phyloP scores from a whole-genome alignment of 1,140 invertebrate genomes.

The Coelopa frigida region DNA sequence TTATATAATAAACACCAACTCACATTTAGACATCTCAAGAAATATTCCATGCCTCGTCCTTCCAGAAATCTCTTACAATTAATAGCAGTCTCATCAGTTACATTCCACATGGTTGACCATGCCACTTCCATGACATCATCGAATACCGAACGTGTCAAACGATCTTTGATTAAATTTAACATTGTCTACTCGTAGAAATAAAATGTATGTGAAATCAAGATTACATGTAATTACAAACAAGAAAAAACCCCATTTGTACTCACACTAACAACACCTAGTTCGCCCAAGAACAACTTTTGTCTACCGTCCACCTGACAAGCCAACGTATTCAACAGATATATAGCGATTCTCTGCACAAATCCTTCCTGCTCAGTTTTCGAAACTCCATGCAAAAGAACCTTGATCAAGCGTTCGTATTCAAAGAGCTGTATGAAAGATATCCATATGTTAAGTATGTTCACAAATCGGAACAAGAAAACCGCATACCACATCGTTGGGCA shows the following conservation, averaged over 20 bases:
- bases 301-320: slow-evolving; percentile 92
- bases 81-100: slow-evolving; percentile 90
- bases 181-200: slow-evolving; percentile 62
- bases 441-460: neutral
- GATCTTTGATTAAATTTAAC: slow-evolving; percentile 72
- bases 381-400: slow-evolving; percentile 76
- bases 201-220: neutral
- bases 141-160: slow-evolving; percentile 64
- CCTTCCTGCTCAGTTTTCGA: slow-evolving; percentile 74
- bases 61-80: slow-evolving; percentile 88
- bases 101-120: slow-evolving; percentile 98
- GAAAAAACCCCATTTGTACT: too few relatives aligned
- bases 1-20: slow-evolving; percentile 16
- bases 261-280: slow-evolving; percentile 80
- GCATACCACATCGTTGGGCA: slow-evolving; percentile 89
- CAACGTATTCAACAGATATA: slow-evolving; percentile 89
- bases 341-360: slow-evolving; percentile 89
- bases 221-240: neutral
- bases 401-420: slow-evolving; percentile 82
- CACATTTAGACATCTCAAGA: slow-evolving; percentile 75
- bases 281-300: slow-evolving; percentile 85
- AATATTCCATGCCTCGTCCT: slow-evolving; percentile 77
- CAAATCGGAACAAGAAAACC: neutral
- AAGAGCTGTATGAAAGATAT: slow-evolving; percentile 58
- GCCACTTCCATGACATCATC: slow-evolving; percentile 95